Base-by-base conservation (phyloP, 2,888 invertebrate species). In the Drosophila rellima region DNA sequence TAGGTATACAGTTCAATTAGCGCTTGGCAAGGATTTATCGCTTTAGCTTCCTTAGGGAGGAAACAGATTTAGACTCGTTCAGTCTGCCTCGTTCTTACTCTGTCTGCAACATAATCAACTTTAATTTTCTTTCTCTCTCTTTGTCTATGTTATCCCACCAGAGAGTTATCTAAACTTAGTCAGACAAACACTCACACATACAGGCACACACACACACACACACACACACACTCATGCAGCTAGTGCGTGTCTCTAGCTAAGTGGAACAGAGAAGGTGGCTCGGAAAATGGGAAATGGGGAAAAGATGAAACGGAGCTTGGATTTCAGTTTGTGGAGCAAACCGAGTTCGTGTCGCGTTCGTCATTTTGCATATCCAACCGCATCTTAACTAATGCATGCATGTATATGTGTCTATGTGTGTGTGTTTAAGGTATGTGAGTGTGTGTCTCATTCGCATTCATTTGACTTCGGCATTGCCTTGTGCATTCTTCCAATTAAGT, bases 401-500 rank as follows among this genome's bases (percentile, higher is more conserved):
- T 23, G 26, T 65, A 11, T 26, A 13, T 57, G 29, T 35, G 18
- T 11, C n/a, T 37, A 5, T 39, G 20, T 50, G 15, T 60, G 55
- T 54, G 47, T 47, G 18, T 52, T 20, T 50, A 31, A 35, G 11
- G 33, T 23, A 17, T 20, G 31, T 31, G 35, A 33, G 26, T 61
- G 44, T 55, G 59, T 63, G 35, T 56, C 52, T 29, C 55, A 40
- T 64, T 68, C 74, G 74, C 69, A 82, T 76, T 74, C 72, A 47
- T 70, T 65, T 66, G 71, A 52, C 57, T 68, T 60, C 60, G 52
- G 60, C 44, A 45, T 35, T 56, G 35, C 31, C 60, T 18, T 65
- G 70, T 60, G 57, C 61, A 78, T 79, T 65, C 85, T 77, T 67
- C 88, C 88, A 86, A 86, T 86, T 86, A 88, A 83, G 83, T 88